phyloP scores from a whole-genome alignment of 2,113 vertebrate species.

The Pterocles burchelli region DNA sequence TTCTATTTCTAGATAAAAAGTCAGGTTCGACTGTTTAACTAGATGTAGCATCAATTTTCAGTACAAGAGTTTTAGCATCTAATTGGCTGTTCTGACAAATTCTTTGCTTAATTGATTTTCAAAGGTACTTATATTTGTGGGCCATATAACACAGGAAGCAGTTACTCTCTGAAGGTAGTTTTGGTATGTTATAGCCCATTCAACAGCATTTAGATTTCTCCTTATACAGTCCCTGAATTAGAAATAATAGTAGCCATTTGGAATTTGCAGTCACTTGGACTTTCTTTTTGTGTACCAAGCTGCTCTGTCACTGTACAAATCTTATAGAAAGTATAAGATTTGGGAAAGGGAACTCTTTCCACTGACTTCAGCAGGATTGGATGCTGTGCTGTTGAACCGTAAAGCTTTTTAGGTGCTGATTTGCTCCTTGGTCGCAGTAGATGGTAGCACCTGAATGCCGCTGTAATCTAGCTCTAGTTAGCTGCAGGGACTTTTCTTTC shows the following conservation, averaged over 20 bases:
- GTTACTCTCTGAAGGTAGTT: background rate
- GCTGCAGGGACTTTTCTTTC: background rate
- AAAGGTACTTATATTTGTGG: background rate
- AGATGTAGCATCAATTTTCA: slow-evolving; percentile 1
- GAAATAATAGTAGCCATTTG: background rate
- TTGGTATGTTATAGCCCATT: background rate
- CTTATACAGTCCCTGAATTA: background rate
- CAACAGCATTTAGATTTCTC: background rate
- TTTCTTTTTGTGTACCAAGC: background rate
- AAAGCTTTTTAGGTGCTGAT: background rate
- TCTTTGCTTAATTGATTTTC: background rate
- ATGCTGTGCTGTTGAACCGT: background rate
- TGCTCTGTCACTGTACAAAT: background rate
- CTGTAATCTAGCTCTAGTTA: background rate
- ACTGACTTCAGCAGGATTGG: background rate
- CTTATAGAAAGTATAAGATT: background rate
- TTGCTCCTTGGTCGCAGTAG: background rate
- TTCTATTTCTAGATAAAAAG: background rate
- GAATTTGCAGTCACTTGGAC: background rate
- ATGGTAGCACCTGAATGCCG: background rate
- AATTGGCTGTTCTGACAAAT: slow-evolving; percentile 10
- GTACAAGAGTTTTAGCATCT: background rate
- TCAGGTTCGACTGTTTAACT: slow-evolving; percentile 23
- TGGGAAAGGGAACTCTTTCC: background rate
- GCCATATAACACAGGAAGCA: background rate